phyloP scores from a whole-genome alignment of 2,888 invertebrate genomes.

The Drosophila tripunctata region DNA sequence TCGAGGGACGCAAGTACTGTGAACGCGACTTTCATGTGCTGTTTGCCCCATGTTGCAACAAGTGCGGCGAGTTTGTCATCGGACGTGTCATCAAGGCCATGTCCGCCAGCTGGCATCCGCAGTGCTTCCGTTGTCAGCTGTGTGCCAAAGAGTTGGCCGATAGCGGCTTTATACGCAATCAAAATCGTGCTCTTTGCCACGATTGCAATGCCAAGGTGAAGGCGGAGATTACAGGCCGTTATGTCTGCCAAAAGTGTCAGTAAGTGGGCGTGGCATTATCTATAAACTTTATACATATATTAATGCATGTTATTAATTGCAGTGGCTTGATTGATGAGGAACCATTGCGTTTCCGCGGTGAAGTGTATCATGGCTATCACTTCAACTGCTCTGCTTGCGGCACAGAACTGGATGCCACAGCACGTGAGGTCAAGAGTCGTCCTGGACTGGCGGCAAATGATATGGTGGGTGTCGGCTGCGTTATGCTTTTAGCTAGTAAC shows the following conservation, averaged over 20 bases:
- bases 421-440: constrained; percentile 96
- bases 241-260: constrained; percentile 99
- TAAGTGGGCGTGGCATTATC: constrained; percentile 85
- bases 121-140: constrained; percentile 98
- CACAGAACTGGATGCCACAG: constrained; percentile 96
- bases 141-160: constrained; percentile 97
- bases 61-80: constrained; percentile 97
- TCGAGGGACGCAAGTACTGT: constrained; percentile 99
- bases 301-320: constrained; percentile 1
- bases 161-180: constrained; percentile 97
- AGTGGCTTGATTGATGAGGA: constrained; percentile 96
- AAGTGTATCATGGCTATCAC: constrained; percentile 99
- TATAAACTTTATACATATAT: background rate
- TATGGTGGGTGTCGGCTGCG: constrained; percentile 86
- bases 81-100: constrained; percentile 99
- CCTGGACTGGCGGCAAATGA: constrained; percentile 96
- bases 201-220: constrained; percentile 98
- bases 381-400: constrained; percentile 98
- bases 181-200: constrained; percentile 93
- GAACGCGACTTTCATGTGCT: constrained; percentile 99
- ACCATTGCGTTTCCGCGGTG: constrained; percentile 95
- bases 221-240: constrained; percentile 96
- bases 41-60: constrained; percentile 96
- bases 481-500: background rate
- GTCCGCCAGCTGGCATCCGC: constrained; percentile 99